Evolutionary conservation across 2,797 vertebrate genomes (phyloP).

Genomic region (Enteromius argenteus): DNA sequence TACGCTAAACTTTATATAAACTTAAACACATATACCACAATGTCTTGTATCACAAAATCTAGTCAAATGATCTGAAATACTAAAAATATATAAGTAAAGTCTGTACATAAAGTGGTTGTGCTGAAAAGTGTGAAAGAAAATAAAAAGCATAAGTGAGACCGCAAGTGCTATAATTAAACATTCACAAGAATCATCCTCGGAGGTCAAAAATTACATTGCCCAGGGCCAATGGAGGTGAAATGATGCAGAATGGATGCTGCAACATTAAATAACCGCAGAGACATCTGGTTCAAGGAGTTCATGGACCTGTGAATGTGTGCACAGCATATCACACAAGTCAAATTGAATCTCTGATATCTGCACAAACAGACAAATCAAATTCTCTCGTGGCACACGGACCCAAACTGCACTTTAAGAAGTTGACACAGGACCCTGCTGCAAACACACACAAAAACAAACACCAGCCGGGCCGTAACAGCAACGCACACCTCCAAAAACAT

Average conservation of each 20-base stretch:
- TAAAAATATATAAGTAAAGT: background rate
- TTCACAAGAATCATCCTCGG: background rate
- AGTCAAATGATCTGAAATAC: background rate
- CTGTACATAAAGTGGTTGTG: background rate
- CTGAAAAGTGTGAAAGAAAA: background rate
- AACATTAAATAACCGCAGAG: background rate
- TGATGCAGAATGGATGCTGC: constrained; percentile 1
- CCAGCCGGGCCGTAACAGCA: constrained; percentile 22
- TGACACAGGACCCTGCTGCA: constrained; percentile 22
- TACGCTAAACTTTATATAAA: too few species aligned
- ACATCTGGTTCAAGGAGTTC: constrained; percentile 33
- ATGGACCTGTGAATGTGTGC: background rate
- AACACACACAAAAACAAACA: constrained; percentile 39
- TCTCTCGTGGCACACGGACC: constrained; percentile 24
- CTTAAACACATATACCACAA: background rate
- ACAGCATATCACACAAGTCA: constrained; percentile 17
- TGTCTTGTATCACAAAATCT: background rate
- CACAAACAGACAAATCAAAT: constrained; percentile 37
- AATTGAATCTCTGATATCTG: constrained; percentile 33
- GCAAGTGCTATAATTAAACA: constrained; percentile 1
- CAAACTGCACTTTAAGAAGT: constrained; percentile 33
- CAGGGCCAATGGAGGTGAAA: background rate
- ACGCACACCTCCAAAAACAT: constrained; percentile 34
- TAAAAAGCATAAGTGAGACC: background rate
- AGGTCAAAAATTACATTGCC: background rate